A percentile compares a stretch with the other conserved stretches of the same genome.
Conservation (phyloP, 2,797 vertebrate species). For the Neostethus bicornis region DNA sequence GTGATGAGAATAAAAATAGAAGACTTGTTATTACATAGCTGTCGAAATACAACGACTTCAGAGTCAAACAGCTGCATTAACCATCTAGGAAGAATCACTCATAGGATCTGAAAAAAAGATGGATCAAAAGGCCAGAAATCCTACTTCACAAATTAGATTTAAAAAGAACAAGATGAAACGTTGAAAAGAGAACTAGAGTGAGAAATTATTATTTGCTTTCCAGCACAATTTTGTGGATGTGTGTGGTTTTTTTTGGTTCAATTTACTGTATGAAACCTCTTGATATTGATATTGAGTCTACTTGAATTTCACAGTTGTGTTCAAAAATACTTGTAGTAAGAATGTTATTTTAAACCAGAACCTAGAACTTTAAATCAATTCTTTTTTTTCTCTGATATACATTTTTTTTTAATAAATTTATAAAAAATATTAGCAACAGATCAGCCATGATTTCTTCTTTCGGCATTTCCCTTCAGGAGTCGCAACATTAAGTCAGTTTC, state of each 20-base stretch:
- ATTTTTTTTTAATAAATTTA: no score
- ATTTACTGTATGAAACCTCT: no score
- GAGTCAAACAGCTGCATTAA: constrained; percentile 15
- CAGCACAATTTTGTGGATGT: constrained; percentile 43
- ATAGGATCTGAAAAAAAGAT: constrained; percentile 21
- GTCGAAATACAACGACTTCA: constrained; percentile 15
- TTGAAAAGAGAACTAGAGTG: constrained; percentile 18
- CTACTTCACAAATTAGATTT: constrained; percentile 6
- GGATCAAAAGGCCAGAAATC: constrained; percentile 16
- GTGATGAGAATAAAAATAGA: constrained; percentile 80
- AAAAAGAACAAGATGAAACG: constrained; percentile 33
- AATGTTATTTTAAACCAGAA: no score
- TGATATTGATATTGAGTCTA: no score
- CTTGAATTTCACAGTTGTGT: no score
- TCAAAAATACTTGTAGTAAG: no score
- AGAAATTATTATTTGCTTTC: constrained; percentile 66
- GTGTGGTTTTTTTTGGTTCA: constrained; percentile 9
- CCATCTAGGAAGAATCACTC: constrained; percentile 1
- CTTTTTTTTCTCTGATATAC: no score
- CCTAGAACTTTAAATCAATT: no score
- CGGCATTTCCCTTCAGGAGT: no score
- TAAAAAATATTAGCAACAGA: no score
- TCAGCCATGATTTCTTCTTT: no score
- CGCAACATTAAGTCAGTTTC: no score
- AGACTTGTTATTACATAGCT: constrained; percentile 76